Percentiles rank a stretch among this genome's conserved stretches.
phyloP scores from a whole-genome alignment of 1,140 invertebrate species.

The Pseudobourletiella spinata region DNA sequence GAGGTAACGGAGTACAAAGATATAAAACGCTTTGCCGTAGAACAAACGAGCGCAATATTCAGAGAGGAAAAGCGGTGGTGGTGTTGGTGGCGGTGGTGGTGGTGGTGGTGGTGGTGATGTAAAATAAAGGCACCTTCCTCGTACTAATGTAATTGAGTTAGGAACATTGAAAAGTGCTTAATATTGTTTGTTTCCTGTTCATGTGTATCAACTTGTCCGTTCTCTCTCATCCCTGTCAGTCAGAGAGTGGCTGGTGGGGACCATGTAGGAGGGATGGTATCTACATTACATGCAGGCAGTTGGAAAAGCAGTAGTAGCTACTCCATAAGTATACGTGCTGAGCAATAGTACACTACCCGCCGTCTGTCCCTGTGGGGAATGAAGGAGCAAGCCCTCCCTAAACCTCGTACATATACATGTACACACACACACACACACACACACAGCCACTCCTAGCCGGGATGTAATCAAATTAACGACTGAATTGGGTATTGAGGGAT shows the following conservation, averaged over 20 bases:
- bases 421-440: too few species aligned
- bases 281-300: too few species aligned
- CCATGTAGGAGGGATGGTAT: too few species aligned
- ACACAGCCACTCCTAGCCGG: too few species aligned
- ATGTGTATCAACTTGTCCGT: slow-evolving; percentile 7
- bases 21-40: too few species aligned
- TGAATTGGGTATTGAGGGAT: slow-evolving; percentile 35
- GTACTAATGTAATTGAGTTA: slow-evolving; percentile 9
- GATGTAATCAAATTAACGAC: slow-evolving; percentile 11
- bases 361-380: background rate
- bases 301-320: background rate
- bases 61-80: background rate
- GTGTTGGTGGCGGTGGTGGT: slow-evolving; percentile 4
- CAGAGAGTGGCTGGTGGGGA: too few species aligned
- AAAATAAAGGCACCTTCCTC: background rate
- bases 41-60: too few species aligned
- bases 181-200: slow-evolving; percentile 1
- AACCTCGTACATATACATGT: background rate
- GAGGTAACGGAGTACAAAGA: too few species aligned
- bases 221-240: background rate
- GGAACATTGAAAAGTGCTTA: slow-evolving; percentile 10
- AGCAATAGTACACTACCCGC: background rate
- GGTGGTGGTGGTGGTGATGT: background rate
- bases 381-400: background rate
- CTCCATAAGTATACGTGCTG: background rate